These are phyloP conservation scores for Nansenia antarctica DNA, from an alignment of 2,113 vertebrate species.

Conservation along the genomic window DNA sequence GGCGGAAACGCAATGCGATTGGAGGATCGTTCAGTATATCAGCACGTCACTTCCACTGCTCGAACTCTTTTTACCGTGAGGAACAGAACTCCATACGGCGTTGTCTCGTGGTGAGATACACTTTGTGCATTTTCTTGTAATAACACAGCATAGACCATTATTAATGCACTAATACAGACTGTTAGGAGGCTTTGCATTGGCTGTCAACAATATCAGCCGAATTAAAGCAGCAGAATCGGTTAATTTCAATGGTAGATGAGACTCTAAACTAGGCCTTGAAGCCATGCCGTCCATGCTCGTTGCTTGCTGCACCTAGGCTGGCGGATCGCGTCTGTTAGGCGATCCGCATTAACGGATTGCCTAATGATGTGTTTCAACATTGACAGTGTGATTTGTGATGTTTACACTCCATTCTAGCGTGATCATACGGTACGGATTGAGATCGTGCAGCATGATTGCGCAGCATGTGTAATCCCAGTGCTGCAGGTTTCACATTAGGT, in stretches of 20 bases:
- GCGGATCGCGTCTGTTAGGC: too few relatives aligned
- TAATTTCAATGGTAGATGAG: not conserved
- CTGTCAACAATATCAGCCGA: rapidly evolving
- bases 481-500: too few relatives aligned
- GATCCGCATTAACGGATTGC: too few relatives aligned
- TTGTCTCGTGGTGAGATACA: constrained; percentile 84
- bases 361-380: too few relatives aligned
- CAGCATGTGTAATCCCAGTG: too few relatives aligned
- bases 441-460: too few relatives aligned
- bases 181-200: not conserved
- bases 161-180: not conserved
- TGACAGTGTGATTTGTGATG: too few relatives aligned
- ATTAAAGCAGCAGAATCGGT: rapidly evolving
- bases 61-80: constrained; percentile 74
- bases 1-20: constrained; percentile 46
- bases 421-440: too few relatives aligned
- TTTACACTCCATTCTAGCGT: too few relatives aligned
- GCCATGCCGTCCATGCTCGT: not conserved
- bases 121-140: rapidly evolving
- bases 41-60: rapidly evolving
- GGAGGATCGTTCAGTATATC: constrained; percentile 37
- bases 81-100: constrained; percentile 83
- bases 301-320: too few relatives aligned
- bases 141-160: not conserved
- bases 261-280: not conserved